phyloP scores from a whole-genome alignment of 2,888 invertebrate species.

The Drosophila subquinaria region DNA sequence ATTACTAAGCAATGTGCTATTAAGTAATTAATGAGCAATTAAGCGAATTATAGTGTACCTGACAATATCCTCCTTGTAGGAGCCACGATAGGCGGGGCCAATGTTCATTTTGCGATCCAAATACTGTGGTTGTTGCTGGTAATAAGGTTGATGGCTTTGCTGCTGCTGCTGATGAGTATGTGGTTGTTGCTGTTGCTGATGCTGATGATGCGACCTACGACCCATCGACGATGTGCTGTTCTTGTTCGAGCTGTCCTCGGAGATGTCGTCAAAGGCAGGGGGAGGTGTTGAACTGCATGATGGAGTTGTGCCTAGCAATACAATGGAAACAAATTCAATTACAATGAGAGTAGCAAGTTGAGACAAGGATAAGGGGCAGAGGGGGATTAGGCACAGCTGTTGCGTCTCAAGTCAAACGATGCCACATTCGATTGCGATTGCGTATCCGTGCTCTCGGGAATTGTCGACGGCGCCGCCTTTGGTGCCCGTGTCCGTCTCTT shows the following conservation, averaged over 20 bases:
- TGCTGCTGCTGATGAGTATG: constrained; percentile 50
- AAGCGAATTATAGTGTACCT: constrained; percentile 68
- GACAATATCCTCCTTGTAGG: constrained; percentile 84
- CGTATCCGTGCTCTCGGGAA: constrained; percentile 70
- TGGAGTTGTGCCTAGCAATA: constrained; percentile 88
- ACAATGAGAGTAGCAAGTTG: constrained; percentile 37
- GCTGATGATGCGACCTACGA: constrained; percentile 78
- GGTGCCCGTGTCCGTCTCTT: constrained; percentile 59
- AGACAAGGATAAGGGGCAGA: too few relatives aligned
- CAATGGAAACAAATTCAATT: constrained; percentile 68
- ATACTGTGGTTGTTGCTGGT: constrained; percentile 70
- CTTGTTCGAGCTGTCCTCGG: constrained; percentile 85
- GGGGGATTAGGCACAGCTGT: constrained; percentile 34
- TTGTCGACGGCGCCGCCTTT: constrained; percentile 67
- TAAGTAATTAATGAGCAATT: background rate
- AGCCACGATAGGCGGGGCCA: constrained; percentile 83
- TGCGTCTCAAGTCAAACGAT: constrained; percentile 46
- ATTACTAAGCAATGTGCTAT: background rate
- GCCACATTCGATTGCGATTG: constrained; percentile 23
- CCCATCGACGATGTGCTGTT: constrained; percentile 82
- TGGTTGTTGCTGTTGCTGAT: constrained; percentile 62
- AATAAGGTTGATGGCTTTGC: constrained; percentile 35
- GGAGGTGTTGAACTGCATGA: constrained; percentile 95
- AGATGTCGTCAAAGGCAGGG: constrained; percentile 95
- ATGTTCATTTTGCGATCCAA: constrained; percentile 84